Evolutionary conservation across 2,888 invertebrate genomes (phyloP), one percentile per base, ranked within the genome.

Genomic region (Sphaerophoria rueppellii): DNA sequence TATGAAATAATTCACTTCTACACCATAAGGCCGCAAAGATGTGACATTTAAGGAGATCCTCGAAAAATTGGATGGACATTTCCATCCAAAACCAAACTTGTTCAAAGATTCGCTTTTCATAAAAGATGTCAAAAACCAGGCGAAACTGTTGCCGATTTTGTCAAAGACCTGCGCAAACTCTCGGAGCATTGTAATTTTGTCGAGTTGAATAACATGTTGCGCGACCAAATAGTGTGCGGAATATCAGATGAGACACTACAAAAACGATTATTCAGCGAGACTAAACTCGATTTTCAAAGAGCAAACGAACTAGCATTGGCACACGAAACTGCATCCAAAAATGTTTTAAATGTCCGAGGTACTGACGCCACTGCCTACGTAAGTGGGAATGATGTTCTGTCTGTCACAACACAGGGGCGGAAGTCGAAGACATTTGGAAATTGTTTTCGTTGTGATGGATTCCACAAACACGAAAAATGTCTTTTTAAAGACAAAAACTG

Each of bases 121-220:
- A 58, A 71, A 11, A 12, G 71, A 12, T 35, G 16, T 11, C 71
- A 48, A 48, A 72, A 60, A 4, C 12, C 11, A 4, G 58, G 71
- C 4, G n/a, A 4, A 48, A 5, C 4, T 4, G n/a, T 48, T 6
- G 5, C 37, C 4, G 48, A 48, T 9, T 48, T 48, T 48, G n/a
- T 48, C 37, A 37, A 37, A n/a, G 37, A 37, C 6, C 6, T 37
- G 6, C 37, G 70, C 12, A 70, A 70, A 24, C 43, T 70, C 11
- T 70, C 70, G 6, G 70, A 70, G 55, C 70, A 70, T 54, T 70
- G 70, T n/a, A 46, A 55, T 32, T 70, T 70, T 70, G 57, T 9
- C n/a, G 55, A 70, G 32, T 70, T 70, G 24, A 55, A 69, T 37
- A 69, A 69, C 43, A 69, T 69, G 69, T 69, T 69, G 54, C 50